Evolutionary conservation across 1,140 invertebrate genomes (phyloP).

Genomic region (Samia ricini): DNA sequence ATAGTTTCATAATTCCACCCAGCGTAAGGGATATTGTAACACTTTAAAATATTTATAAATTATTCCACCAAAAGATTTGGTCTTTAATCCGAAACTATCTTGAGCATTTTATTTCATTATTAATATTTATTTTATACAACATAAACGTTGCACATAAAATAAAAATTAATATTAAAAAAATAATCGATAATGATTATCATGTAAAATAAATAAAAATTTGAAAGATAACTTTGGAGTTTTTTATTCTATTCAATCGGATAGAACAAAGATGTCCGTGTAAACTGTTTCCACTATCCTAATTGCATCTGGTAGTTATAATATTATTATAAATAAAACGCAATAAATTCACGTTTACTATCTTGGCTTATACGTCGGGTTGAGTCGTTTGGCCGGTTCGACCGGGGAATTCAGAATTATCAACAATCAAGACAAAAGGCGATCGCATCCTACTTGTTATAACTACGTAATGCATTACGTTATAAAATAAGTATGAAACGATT

Average conservation of each 20-base stretch:
- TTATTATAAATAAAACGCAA: conserved; percentile 15
- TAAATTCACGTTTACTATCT: conserved; percentile 17
- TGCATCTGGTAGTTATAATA: neutral
- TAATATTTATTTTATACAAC: too few species aligned
- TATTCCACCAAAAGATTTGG: too few species aligned
- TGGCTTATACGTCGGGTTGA: conserved; percentile 12
- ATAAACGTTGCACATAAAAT: too few species aligned
- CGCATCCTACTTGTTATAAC: neutral
- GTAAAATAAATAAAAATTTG: neutral
- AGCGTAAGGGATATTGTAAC: too few species aligned
- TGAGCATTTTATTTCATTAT: too few species aligned
- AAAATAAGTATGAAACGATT: neutral
- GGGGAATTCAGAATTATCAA: conserved; percentile 24
- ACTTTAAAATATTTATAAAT: too few species aligned
- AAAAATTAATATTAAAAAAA: too few species aligned
- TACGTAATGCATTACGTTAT: neutral
- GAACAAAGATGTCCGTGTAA: neutral
- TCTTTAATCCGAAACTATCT: too few species aligned
- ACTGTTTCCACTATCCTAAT: neutral
- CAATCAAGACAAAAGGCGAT: conserved; percentile 19
- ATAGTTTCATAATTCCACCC: too few species aligned
- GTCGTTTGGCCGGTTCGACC: conserved; percentile 21
- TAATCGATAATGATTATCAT: too few species aligned
- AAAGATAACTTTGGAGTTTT: neutral
- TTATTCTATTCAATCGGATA: too few species aligned